These are phyloP conservation scores for Mus spretus DNA, from an alignment of 2,797 vertebrate species.

Conservation along the genomic window DNA sequence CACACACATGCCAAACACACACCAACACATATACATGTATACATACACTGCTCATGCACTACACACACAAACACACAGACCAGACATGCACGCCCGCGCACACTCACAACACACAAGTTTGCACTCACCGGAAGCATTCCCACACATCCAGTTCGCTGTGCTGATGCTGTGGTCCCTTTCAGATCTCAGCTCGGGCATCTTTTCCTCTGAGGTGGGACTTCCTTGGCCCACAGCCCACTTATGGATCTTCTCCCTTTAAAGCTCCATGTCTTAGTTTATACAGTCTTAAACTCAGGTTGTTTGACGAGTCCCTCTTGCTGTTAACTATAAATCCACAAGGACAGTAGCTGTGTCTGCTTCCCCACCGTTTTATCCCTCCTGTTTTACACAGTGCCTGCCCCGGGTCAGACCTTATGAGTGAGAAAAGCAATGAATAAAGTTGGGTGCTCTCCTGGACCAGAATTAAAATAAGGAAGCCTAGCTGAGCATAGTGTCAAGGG, in stretches of 20 bases:
- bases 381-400: background rate
- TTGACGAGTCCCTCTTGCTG: background rate
- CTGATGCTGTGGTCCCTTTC: background rate
- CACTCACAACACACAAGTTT: background rate
- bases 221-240: background rate
- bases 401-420: background rate
- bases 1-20: background rate
- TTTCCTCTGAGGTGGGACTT: background rate
- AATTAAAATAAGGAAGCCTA: background rate
- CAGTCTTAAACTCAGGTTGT: background rate
- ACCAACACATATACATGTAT: no score
- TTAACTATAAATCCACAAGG: background rate
- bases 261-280: background rate
- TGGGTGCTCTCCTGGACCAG: background rate
- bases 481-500: background rate
- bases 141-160: background rate
- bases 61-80: background rate
- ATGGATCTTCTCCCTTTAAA: background rate
- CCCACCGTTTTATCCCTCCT: background rate
- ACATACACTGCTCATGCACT: background rate
- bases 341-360: background rate
- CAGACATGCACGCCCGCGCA: background rate
- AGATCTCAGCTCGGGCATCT: background rate
- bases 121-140: background rate
- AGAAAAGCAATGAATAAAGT: background rate